Base-by-base conservation (phyloP, 1,140 invertebrate species). In the Drosophila truncata region DNA sequence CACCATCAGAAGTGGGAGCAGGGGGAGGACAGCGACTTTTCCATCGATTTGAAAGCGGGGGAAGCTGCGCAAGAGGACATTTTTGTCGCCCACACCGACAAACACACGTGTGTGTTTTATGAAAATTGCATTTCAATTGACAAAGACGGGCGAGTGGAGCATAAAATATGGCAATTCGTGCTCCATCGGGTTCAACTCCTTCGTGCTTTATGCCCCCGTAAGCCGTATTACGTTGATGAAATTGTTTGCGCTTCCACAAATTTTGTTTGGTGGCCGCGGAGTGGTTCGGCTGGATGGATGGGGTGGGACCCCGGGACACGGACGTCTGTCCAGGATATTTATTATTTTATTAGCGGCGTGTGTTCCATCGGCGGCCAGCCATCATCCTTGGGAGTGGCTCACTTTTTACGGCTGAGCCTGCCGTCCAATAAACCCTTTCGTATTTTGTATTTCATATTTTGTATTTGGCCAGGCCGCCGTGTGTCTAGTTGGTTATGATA, bases 111-210 rank as follows among this genome's bases (percentile, higher is more conserved):
- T 88, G 75, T 73, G 85, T 81, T 88, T 88, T 90, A 88, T 90
- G 86, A 85, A 88, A 88, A 88, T 88, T 88, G 85, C 85, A 80
- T 91, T 90, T 85, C 81, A 85, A 91, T 88, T 91, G 85, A 79
- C 86, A 88, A 79, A 70, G 62, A 79, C 50, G 61, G 77, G 54
- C 58, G 69, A 62, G 58, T 63, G 55, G 62, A 62, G 76, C 85
- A 88, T 88, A 88, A 88, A 90, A 88, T 88, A 88, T 88, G 80
- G 78, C 84, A 90, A 90, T 88, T 87, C 80, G 75, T 55, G 59
- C 66, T 50, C 59, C 67, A 52, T 62, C 69, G 65, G 20, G 52
- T 44, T 78, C 64, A 87, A 80, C 76, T 73, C 76, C 66, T 88
- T 80, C 64, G 76, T 63, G 84, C 84, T 80, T 90, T 81, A 84